Percentiles rank a stretch among this genome's conserved stretches.
These are phyloP conservation scores for Platycheirus albimanus DNA, from an alignment of 2,888 invertebrate species.

Conservation along the genomic window DNA sequence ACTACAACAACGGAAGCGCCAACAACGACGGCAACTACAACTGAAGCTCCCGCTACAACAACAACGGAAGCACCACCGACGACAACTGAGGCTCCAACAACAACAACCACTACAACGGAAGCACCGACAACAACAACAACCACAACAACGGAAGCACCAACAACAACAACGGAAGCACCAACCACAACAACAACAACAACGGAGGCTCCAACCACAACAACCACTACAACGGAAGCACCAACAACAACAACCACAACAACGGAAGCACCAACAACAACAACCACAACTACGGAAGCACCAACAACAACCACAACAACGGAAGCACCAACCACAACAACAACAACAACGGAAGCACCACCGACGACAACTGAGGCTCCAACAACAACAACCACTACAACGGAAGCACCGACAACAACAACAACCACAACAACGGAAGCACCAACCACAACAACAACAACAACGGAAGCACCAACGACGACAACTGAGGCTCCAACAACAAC, in stretches of 20 bases:
- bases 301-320: background rate
- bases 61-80: background rate
- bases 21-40: background rate
- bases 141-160: background rate
- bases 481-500: background rate
- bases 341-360: background rate
- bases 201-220: background rate
- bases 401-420: background rate
- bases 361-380: background rate
- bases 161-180: background rate
- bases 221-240: background rate
- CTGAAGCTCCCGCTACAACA: background rate
- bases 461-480: background rate
- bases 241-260: background rate
- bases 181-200: slow-evolving; percentile 1
- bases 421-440: background rate
- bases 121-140: background rate
- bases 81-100: background rate
- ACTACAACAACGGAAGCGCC: background rate
- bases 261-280: background rate
- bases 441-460: slow-evolving; percentile 1
- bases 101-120: background rate
- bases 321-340: background rate
- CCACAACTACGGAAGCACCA: background rate
- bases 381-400: background rate